Percentiles rank a stretch among this genome's conserved stretches.
Conservation (phyloP, 2,797 vertebrate genomes). For the Morus bassanus region DNA sequence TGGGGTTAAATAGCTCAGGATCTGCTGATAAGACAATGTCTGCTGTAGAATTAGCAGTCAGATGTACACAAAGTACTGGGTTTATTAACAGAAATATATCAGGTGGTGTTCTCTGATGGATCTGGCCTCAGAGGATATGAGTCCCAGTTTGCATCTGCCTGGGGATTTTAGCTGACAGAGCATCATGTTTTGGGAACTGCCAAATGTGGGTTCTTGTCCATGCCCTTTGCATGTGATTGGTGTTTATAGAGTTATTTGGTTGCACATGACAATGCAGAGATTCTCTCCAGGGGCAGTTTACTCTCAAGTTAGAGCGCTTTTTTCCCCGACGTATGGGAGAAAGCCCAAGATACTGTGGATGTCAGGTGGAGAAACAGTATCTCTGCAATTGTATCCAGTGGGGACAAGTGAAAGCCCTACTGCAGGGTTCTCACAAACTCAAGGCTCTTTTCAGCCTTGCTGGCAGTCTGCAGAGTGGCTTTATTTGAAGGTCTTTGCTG, state of each 20-base stretch:
- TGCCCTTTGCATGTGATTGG: neutral
- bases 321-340: neutral
- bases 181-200: fast-evolving
- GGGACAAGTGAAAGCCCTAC: neutral
- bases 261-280: neutral
- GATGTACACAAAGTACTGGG: neutral
- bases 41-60: neutral
- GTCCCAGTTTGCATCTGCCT: neutral
- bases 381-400: neutral
- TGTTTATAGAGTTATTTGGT: neutral
- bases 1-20: neutral
- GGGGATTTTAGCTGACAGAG: neutral
- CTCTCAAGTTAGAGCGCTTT: neutral
- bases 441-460: neutral
- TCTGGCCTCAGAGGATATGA: neutral
- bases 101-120: neutral
- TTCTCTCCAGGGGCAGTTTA: neutral
- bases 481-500: neutral
- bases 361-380: neutral
- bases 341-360: neutral
- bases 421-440: neutral
- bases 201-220: neutral
- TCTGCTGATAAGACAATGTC: neutral
- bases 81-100: neutral
- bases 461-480: neutral